Conservation (phyloP, 2,797 vertebrate genomes). For the Taeniopygia guttata region DNA sequence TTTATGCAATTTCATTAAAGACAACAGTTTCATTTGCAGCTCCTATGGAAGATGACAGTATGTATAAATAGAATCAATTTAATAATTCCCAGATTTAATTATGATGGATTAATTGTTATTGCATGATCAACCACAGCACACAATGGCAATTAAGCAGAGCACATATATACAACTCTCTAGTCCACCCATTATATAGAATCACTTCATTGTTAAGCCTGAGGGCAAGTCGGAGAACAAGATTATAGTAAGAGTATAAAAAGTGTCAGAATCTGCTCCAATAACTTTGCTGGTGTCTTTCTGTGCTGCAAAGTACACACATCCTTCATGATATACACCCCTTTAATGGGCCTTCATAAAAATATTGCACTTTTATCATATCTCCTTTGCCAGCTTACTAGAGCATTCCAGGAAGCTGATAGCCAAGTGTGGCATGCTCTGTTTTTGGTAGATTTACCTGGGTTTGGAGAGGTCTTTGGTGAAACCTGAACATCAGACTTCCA, state of each 20-base stretch:
- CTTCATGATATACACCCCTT: not conserved
- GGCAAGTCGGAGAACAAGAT: not conserved
- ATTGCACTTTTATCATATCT: not conserved
- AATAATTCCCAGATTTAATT: constrained; percentile 60
- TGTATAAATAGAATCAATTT: constrained; percentile 57
- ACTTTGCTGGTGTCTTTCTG: not conserved
- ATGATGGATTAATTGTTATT: constrained; percentile 54
- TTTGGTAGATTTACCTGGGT: not conserved
- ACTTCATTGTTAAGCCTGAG: not conserved
- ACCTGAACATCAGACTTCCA: not conserved
- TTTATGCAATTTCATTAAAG: not conserved
- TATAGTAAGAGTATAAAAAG: not conserved
- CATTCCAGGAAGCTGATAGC: not conserved
- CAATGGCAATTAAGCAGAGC: constrained; percentile 28
- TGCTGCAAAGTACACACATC: not conserved
- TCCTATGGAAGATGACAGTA: constrained; percentile 2
- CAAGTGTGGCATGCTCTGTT: not conserved
- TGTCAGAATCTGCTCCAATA: not conserved
- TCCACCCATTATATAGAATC: not conserved
- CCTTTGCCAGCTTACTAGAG: not conserved
- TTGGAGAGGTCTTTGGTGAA: not conserved
- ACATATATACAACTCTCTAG: not conserved
- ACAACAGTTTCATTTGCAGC: not conserved
- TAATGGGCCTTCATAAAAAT: not conserved
- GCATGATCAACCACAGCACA: constrained; percentile 28